Evolutionary conservation across 2,113 vertebrate genomes (phyloP).

Genomic region (Paraplagusia blochii): DNA sequence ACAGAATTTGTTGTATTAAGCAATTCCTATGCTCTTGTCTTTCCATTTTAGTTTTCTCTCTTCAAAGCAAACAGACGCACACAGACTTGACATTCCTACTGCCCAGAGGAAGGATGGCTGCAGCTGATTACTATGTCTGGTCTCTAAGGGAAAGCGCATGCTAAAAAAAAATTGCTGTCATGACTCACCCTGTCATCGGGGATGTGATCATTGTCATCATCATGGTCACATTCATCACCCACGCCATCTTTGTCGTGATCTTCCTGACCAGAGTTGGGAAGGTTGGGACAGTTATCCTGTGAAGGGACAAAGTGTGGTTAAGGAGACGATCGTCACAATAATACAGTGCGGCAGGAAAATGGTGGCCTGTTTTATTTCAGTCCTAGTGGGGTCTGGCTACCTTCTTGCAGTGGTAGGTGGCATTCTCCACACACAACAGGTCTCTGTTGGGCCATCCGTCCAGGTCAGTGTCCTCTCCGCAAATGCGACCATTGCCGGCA

Average conservation of each 20-base stretch:
- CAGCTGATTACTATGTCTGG: slow-evolving; percentile 60
- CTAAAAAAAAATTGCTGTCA: slow-evolving; percentile 43
- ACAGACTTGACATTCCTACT: slow-evolving; percentile 42
- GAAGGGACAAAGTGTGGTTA: slow-evolving; percentile 48
- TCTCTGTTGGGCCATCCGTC: slow-evolving; percentile 95
- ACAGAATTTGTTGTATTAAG: slow-evolving; percentile 25
- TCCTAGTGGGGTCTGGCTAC: slow-evolving; percentile 71
- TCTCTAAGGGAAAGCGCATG: slow-evolving; percentile 36
- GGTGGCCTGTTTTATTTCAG: slow-evolving; percentile 20
- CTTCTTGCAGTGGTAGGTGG: slow-evolving; percentile 98
- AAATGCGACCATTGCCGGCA: slow-evolving; percentile 93
- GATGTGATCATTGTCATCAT: slow-evolving; percentile 95
- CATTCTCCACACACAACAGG: slow-evolving; percentile 89
- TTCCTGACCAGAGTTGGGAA: slow-evolving; percentile 98
- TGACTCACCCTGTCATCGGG: slow-evolving; percentile 89
- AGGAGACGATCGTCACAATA: slow-evolving; percentile 40
- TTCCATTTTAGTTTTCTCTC: slow-evolving; percentile 32
- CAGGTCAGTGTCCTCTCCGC: slow-evolving; percentile 92
- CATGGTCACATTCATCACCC: slow-evolving; percentile 93
- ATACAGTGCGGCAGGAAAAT: slow-evolving; percentile 21
- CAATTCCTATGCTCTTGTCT: slow-evolving; percentile 50
- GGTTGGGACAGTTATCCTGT: slow-evolving; percentile 94
- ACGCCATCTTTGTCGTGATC: slow-evolving; percentile 96
- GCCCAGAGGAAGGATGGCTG: slow-evolving; percentile 51
- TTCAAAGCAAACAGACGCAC: slow-evolving; percentile 35